Base-by-base conservation (phyloP, 2,888 invertebrate species). In the Zele albiditarsus region DNA sequence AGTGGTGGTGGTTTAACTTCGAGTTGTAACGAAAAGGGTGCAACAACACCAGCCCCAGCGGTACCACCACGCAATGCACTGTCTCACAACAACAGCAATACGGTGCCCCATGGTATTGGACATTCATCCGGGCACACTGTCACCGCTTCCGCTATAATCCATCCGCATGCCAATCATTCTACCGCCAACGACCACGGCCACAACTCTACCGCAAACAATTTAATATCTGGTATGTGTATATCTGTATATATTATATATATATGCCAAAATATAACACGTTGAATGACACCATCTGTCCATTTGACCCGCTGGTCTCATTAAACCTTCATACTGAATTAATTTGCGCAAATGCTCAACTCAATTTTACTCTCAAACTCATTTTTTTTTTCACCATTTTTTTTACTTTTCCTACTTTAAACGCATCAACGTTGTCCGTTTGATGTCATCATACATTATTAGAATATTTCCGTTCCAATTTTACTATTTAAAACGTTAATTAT, bases 121-220 rank as follows among this genome's bases (percentile, higher is more conserved):
- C 87, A 87, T 79, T 81, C 85, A 74, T 82, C 86, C 74, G 86
- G 86, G 73, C 87, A 88, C 81, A 86, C 86, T 74, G 82, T 89
- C 79, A 88, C 88, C 66, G 88, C 87, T 77, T 89, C 88, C 78
- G 89, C 86, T 74, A 86, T 86, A 80, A 87, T 88, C 77, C 89
- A 89, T 81, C 88, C 86, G 74, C 87, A 85, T 80, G 87, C 81
- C 86, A 88, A 86, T 84, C 88, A 86, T 80, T 80, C 82, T 78
- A 80, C 79, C 78, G 82, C 83, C 79, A 87, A 86, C 81, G 83
- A 83, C 75, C 84, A 83, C 78, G 80, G 82, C 80, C 85, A 85
- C 84, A 85, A 84, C 81, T 79, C 81, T 46, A 76, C 81, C 79
- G 76, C 85, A 78, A 88, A 85, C 82, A 86, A 87, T 82, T 85